Percentiles rank a stretch among this genome's conserved stretches.
Conservation (phyloP, 1,140 invertebrate species). For the Stenopsyche tienmushanensis region DNA sequence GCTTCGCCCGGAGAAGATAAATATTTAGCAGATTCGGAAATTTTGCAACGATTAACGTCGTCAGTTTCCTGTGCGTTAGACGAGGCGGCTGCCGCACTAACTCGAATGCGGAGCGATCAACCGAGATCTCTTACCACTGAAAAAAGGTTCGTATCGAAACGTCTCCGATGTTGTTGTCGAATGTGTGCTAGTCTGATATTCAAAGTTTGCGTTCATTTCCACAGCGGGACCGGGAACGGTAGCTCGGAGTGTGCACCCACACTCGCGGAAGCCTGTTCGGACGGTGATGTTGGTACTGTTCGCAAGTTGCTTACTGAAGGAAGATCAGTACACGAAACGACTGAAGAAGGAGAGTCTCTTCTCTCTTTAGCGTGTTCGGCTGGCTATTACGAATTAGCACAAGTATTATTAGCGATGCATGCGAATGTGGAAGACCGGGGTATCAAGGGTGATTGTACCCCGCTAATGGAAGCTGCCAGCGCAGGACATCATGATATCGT, state of each 20-base stretch:
- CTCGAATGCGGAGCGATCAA: conserved; percentile 86
- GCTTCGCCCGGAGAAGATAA: conserved; percentile 78
- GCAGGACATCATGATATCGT: conserved; percentile 95
- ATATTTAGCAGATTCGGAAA: conserved; percentile 77
- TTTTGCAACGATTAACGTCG: conserved; percentile 79
- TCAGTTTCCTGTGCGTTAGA: conserved; percentile 91
- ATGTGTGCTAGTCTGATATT: neutral
- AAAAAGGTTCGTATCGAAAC: conserved; percentile 45
- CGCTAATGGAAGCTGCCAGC: conserved; percentile 94
- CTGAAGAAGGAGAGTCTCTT: conserved; percentile 89
- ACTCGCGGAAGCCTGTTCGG: conserved; percentile 85
- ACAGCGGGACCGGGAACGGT: conserved; percentile 41
- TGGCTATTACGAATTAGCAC: conserved; percentile 90
- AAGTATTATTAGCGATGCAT: conserved; percentile 94
- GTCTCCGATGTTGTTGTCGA: too few relatives aligned
- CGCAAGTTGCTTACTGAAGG: conserved; percentile 88
- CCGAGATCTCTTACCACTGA: conserved; percentile 52
- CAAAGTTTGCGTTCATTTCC: neutral
- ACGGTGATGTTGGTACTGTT: conserved; percentile 90
- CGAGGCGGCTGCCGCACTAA: conserved; percentile 92
- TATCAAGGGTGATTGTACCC: conserved; percentile 91
- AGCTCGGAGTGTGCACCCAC: conserved; percentile 57
- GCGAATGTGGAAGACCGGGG: conserved; percentile 96
- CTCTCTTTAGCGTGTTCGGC: conserved; percentile 90
- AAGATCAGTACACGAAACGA: conserved; percentile 84